Base-by-base conservation (phyloP, 1,140 invertebrate genomes). In the Harpegnathos saltator region DNA sequence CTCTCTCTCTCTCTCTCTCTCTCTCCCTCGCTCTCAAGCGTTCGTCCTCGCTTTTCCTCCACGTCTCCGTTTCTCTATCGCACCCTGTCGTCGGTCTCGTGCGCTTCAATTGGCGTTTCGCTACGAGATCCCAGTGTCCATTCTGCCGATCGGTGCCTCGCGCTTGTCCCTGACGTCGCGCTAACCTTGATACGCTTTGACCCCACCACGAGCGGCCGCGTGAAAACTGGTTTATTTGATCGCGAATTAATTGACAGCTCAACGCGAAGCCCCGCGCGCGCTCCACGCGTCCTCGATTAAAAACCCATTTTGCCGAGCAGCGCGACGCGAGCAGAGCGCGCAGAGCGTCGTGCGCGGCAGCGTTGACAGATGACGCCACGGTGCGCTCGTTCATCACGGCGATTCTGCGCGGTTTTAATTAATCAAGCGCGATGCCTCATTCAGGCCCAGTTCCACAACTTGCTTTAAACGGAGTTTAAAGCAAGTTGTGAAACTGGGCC, bases 201-300 rank as follows among this genome's bases (percentile, higher is more conserved):
- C 89, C 85, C 87, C 90, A 91, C 22, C 84, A n/a, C 50, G 84
- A 88, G 58, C 85, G 89, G 63, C 90, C 66, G 38, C 38, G 38
- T 44, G 29, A 91, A 19, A 12, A 92, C 72, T n/a, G 88, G 88
- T 63, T n/a, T 93, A 93, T 78, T 93, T 92, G 15, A 91, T 83
- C n/a, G 89, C 89, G 50, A 91, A 78, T 74, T 11, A 44, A 92
- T 61, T n/a, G 91, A 62, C 33, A 91, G 89, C 73, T 87, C 90
- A 80, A 77, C 68, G 83, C 90, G 89, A 87, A 91, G 33, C 80
- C 44, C n/a, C n/a, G n/a, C 84, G 68, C 86, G 87, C 81, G 89
- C 86, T 29, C 14, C n/a, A 63, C 89, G 88, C 90, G 91, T 93
- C 69, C 83, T 87, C 89, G 83, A 84, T 82, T 87, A 44, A 84